phyloP scores from a whole-genome alignment of 2,113 vertebrate species.

The Gymnorhina tibicen region DNA sequence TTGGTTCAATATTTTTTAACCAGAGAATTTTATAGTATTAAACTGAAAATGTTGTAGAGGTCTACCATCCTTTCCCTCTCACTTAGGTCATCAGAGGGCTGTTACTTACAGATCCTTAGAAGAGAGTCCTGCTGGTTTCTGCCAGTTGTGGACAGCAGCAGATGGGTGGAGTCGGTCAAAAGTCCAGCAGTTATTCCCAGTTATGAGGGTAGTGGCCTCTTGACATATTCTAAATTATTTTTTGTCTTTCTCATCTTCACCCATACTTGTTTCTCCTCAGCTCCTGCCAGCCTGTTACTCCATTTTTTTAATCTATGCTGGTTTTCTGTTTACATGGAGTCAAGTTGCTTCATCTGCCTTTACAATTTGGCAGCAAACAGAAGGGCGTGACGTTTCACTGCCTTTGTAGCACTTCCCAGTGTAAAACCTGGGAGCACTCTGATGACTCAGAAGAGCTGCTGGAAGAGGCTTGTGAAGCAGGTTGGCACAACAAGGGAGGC shows the following conservation, averaged over 20 bases:
- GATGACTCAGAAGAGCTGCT: not conserved
- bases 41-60: not conserved
- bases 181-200: not conserved
- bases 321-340: not conserved
- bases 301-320: not conserved
- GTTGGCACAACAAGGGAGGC: not conserved
- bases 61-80: not conserved
- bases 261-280: not conserved
- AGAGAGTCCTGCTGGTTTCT: not conserved
- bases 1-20: not conserved
- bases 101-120: not conserved
- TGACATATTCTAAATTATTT: not conserved
- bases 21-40: not conserved
- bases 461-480: not conserved
- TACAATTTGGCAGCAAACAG: not conserved
- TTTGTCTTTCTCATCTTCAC: not conserved
- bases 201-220: not conserved
- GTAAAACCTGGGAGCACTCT: not conserved
- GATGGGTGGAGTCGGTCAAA: not conserved
- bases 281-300: not conserved
- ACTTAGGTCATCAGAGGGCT: not conserved
- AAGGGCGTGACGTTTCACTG: not conserved
- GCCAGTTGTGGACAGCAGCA: not conserved
- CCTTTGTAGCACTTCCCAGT: not conserved
- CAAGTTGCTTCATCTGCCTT: not conserved